A percentile compares a stretch with the other conserved stretches of the same genome.
Conservation (phyloP, 1,140 invertebrate species). For the Matsumurasca onukii region DNA sequence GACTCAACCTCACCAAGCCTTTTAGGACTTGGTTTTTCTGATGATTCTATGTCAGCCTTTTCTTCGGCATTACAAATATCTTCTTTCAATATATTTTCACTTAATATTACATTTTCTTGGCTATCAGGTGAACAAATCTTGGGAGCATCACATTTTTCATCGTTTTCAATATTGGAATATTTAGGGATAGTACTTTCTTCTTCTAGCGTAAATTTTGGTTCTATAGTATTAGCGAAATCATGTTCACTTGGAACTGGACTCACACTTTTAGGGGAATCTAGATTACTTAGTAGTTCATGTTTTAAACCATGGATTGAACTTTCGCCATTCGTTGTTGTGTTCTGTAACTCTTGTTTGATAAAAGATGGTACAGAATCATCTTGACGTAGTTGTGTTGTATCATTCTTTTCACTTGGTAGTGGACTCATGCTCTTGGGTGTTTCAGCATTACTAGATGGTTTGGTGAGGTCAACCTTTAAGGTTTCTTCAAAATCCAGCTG, state of each 20-base stretch:
- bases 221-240: neutral
- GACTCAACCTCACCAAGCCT: no score
- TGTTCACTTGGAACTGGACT: slow-evolving; percentile 27
- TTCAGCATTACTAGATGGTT: neutral
- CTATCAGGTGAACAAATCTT: no score
- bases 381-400: neutral
- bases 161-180: neutral
- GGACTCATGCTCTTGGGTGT: slow-evolving; percentile 5
- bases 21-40: no score
- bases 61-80: no score
- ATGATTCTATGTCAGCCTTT: no score
- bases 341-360: neutral
- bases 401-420: neutral
- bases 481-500: no score
- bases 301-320: neutral
- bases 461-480: no score
- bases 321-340: neutral
- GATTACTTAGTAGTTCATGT: neutral
- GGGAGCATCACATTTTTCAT: neutral
- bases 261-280: slow-evolving; percentile 10
- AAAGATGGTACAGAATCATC: neutral
- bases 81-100: no score
- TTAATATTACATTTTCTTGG: no score
- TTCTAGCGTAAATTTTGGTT: neutral
- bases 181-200: neutral